Evolutionary conservation across 2,797 vertebrate genomes (phyloP).

Genomic region (Schizothorax lantsangensis): DNA sequence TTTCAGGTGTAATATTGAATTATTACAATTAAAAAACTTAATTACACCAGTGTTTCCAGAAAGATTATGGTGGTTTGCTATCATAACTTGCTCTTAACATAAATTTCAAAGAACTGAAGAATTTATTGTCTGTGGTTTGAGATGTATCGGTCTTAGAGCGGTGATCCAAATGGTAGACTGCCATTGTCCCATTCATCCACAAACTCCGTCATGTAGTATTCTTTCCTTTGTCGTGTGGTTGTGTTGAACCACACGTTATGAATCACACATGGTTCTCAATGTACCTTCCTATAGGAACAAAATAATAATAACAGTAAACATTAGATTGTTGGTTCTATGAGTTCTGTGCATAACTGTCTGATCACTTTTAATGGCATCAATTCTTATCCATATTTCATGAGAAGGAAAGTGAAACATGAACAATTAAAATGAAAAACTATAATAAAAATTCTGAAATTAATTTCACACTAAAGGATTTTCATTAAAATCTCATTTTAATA

Average conservation of each 20-base stretch:
- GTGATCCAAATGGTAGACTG: slow-evolving; percentile 92
- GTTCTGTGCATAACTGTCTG: not conserved
- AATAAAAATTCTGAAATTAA: not conserved
- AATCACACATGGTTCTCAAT: slow-evolving; percentile 88
- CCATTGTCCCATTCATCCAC: slow-evolving; percentile 87
- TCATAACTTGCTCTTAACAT: not conserved
- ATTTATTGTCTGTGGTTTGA: not conserved
- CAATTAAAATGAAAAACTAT: not conserved
- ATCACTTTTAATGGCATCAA: not conserved
- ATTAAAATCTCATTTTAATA: not conserved
- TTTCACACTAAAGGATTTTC: not conserved
- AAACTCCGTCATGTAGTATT: slow-evolving; percentile 82
- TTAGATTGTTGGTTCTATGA: not conserved
- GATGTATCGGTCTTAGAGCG: slow-evolving; percentile 84
- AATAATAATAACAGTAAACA: not conserved
- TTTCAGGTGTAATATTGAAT: no score
- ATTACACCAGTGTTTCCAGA: no score
- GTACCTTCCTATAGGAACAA: slow-evolving; percentile 74
- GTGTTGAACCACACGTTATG: slow-evolving; percentile 90
- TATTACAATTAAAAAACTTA: no score
- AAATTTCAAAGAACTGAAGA: not conserved
- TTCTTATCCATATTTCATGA: not conserved
- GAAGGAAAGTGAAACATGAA: not conserved
- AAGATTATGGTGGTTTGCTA: no score
- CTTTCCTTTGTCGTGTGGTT: slow-evolving; percentile 75